Conservation (phyloP, 1,140 invertebrate genomes). For the Marisa cornuarietis region DNA sequence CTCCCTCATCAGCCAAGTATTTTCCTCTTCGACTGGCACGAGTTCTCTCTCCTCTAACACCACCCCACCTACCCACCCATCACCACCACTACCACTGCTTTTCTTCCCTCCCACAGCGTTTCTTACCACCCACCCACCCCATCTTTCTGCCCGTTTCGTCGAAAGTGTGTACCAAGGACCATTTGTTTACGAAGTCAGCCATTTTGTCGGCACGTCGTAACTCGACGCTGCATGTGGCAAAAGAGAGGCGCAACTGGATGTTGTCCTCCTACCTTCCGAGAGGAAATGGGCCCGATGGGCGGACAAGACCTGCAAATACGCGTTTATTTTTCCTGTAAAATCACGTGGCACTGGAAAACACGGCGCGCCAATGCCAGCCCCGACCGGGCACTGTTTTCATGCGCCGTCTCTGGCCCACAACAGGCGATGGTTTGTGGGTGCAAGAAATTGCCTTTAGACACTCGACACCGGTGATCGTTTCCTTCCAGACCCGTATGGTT, state of each 20-base stretch:
- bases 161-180: background rate
- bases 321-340: constrained; percentile 22
- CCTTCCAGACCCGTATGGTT: background rate
- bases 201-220: constrained; percentile 20
- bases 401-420: background rate
- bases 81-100: too few relatives aligned
- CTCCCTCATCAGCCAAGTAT: background rate
- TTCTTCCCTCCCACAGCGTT: too few relatives aligned
- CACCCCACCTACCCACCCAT: background rate
- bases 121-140: too few relatives aligned
- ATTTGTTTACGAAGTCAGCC: constrained; percentile 14
- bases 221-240: constrained; percentile 7
- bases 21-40: background rate
- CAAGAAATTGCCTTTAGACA: constrained; percentile 16
- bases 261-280: constrained; percentile 5
- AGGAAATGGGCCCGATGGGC: constrained; percentile 2
- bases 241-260: constrained; percentile 8
- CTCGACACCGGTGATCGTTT: constrained; percentile 8
- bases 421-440: background rate
- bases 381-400: background rate
- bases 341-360: constrained; percentile 18
- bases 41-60: constrained; percentile 5
- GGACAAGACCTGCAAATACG: constrained; percentile 18
- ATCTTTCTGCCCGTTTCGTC: too few relatives aligned
- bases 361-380: background rate